A percentile compares a stretch with the other conserved stretches of the same genome.
Evolutionary conservation across 2,888 invertebrate genomes (phyloP).

Genomic region (Idaea straminata): DNA sequence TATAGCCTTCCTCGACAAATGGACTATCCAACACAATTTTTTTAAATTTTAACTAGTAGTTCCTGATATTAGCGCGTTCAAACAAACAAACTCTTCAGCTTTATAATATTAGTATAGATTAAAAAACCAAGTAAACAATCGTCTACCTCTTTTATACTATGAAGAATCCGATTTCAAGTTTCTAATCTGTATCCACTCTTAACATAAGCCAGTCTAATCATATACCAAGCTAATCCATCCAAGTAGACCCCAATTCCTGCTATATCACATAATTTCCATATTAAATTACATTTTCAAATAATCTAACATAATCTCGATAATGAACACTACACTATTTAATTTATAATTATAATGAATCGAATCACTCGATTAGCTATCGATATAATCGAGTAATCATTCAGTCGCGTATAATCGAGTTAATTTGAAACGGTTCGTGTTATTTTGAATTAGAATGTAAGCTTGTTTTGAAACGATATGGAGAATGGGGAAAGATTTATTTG

Average conservation of each 20-base stretch:
- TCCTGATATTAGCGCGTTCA: no score
- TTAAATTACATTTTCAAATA: neutral
- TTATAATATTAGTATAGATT: no score
- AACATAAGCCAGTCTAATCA: neutral
- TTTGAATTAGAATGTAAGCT: constrained; percentile 15
- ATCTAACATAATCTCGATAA: neutral
- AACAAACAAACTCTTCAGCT: no score
- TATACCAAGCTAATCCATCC: neutral
- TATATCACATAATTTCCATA: neutral
- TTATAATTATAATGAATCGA: constrained; percentile 7
- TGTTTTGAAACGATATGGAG: no score
- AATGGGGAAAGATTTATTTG: no score
- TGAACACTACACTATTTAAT: neutral
- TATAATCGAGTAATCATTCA: constrained; percentile 25
- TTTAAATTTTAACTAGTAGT: no score
- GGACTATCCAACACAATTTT: no score
- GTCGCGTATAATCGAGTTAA: constrained; percentile 37
- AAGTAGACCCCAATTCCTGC: neutral
- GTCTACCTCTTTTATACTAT: no score
- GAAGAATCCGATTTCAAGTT: no score
- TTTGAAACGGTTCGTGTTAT: constrained; percentile 44
- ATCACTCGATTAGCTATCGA: neutral
- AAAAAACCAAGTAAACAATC: no score
- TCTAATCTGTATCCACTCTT: no score
- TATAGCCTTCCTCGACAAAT: no score